Evolutionary conservation across 2,797 vertebrate species (phyloP).

Genomic region (Hybognathus amarus): DNA sequence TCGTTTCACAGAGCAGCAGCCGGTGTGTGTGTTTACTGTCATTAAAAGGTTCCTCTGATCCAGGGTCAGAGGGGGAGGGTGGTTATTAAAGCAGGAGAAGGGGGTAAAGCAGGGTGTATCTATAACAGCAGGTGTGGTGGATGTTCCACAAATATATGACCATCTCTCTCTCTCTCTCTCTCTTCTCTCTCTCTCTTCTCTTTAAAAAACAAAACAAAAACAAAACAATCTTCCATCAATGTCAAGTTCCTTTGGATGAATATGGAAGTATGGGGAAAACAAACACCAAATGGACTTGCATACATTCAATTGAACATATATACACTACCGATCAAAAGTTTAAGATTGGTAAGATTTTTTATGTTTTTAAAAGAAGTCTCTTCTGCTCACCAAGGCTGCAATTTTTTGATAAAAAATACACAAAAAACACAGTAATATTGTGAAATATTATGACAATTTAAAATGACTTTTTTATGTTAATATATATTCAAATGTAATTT

Average conservation of each 20-base stretch:
- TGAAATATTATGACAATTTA: too few species aligned
- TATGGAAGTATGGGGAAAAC: neutral
- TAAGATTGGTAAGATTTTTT: too few species aligned
- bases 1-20: conserved; percentile 33
- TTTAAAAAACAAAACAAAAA: too few species aligned
- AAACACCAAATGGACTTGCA: neutral
- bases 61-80: conserved; percentile 65
- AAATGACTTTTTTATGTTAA: too few species aligned
- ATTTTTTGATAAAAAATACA: too few species aligned
- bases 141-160: conserved; percentile 60
- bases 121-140: conserved; percentile 71
- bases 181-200: neutral
- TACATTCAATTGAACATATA: conserved; percentile 12
- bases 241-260: neutral
- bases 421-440: too few species aligned
- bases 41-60: conserved; percentile 71
- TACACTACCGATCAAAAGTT: too few species aligned
- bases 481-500: too few species aligned
- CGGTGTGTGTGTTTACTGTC: conserved; percentile 61
- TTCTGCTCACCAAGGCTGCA: too few species aligned
- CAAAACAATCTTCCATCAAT: neutral
- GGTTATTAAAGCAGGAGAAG: conserved; percentile 63
- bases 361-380: too few species aligned
- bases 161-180: conserved; percentile 39
- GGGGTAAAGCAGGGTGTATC: conserved; percentile 60